Evolutionary conservation across 1,140 invertebrate genomes (phyloP).

Genomic region (Condylostylus longicornis): DNA sequence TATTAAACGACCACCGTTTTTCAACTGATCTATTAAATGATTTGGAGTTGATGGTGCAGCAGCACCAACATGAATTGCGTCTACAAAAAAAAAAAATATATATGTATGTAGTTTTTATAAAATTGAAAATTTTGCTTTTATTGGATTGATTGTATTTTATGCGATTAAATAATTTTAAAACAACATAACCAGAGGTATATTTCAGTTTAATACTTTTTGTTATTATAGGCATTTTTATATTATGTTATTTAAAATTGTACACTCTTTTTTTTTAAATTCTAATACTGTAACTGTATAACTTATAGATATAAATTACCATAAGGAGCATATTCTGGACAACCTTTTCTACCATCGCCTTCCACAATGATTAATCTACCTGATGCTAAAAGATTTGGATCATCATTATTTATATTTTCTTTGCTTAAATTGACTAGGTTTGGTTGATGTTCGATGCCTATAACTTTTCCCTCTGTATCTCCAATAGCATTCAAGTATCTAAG

Average conservation of each 20-base stretch:
- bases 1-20: slow-evolving; percentile 74
- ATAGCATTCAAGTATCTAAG: slow-evolving; percentile 33
- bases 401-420: slow-evolving; percentile 58
- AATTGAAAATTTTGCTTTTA: too few relatives aligned
- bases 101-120: too few relatives aligned
- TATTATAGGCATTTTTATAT: too few relatives aligned
- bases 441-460: slow-evolving; percentile 88
- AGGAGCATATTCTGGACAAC: slow-evolving; percentile 54
- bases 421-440: slow-evolving; percentile 64
- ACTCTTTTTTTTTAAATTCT: too few relatives aligned
- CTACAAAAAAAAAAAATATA: too few relatives aligned
- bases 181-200: too few relatives aligned
- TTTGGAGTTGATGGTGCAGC: slow-evolving; percentile 66
- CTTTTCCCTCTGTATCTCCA: slow-evolving; percentile 47
- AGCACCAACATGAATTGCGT: slow-evolving; percentile 90
- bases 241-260: too few relatives aligned
- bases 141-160: too few relatives aligned
- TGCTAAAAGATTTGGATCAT: slow-evolving; percentile 51
- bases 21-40: slow-evolving; percentile 48
- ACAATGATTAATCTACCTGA: slow-evolving; percentile 48
- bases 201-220: too few relatives aligned
- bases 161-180: too few relatives aligned
- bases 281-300: too few relatives aligned
- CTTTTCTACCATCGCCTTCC: slow-evolving; percentile 74
- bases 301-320: too few relatives aligned